phyloP scores from a whole-genome alignment of 2,113 vertebrate species.

The Oenanthe melanoleuca region DNA sequence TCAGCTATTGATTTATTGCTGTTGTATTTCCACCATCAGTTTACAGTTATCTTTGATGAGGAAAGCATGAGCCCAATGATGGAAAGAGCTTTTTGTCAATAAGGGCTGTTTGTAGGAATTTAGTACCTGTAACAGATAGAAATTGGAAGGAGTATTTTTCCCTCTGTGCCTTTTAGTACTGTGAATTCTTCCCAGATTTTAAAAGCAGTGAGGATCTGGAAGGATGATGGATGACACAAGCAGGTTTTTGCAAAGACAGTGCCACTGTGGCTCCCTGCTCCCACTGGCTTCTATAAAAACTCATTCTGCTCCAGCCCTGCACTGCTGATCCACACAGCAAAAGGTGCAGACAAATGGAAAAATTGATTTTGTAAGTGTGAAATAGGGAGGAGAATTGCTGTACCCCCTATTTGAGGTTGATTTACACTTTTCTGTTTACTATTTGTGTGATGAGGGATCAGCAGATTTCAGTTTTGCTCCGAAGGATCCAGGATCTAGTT shows the following conservation, averaged over 20 bases:
- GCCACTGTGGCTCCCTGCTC: background rate
- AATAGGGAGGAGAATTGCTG: background rate
- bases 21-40: background rate
- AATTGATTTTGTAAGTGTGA: background rate
- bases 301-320: background rate
- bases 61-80: background rate
- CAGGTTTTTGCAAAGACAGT: background rate
- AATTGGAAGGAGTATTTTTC: background rate
- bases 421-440: background rate
- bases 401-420: background rate
- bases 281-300: background rate
- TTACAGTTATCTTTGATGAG: background rate
- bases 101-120: background rate
- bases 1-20: background rate
- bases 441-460: background rate
- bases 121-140: background rate
- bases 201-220: background rate
- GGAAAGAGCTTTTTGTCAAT: background rate
- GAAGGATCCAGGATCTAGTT: background rate
- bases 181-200: background rate
- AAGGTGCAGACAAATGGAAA: background rate
- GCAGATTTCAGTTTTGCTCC: background rate
- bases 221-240: background rate
- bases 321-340: background rate
- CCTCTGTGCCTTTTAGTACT: background rate